Evolutionary conservation across 2,113 vertebrate species (phyloP).

Genomic region (Serinus canaria): DNA sequence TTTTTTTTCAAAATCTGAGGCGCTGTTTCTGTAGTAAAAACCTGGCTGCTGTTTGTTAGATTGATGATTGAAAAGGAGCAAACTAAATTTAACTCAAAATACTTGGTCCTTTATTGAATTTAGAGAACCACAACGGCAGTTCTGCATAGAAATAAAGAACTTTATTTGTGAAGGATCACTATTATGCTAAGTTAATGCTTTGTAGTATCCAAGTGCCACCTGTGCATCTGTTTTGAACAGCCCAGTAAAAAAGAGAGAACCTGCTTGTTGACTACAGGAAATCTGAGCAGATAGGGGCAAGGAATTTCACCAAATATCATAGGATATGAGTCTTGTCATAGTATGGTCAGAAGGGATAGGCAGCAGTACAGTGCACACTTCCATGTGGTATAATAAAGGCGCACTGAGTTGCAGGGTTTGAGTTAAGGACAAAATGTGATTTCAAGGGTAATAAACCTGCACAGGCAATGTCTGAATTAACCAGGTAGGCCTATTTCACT

Average conservation of each 20-base stretch:
- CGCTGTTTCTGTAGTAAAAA: neutral
- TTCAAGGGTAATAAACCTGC: neutral
- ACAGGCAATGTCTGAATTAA: neutral
- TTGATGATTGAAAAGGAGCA: neutral
- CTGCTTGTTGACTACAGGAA: neutral
- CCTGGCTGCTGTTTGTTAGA: neutral
- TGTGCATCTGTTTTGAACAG: neutral
- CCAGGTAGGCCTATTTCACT: neutral
- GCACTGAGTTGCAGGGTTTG: neutral
- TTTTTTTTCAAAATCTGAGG: neutral
- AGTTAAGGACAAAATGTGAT: neutral
- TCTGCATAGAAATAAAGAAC: neutral
- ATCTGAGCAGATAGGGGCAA: fast-evolving
- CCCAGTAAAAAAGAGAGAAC: neutral
- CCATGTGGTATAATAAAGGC: neutral
- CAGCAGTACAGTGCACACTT: neutral
- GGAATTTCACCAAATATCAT: neutral
- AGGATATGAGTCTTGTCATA: neutral
- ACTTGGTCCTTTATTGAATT: neutral
- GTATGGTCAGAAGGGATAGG: neutral
- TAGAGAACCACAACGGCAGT: neutral
- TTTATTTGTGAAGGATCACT: neutral
- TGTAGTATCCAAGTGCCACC: neutral
- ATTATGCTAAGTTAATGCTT: neutral
- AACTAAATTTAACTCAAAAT: neutral